Evolutionary conservation across 2,888 invertebrate genomes (phyloP).

Genomic region (Alitta virens): DNA sequence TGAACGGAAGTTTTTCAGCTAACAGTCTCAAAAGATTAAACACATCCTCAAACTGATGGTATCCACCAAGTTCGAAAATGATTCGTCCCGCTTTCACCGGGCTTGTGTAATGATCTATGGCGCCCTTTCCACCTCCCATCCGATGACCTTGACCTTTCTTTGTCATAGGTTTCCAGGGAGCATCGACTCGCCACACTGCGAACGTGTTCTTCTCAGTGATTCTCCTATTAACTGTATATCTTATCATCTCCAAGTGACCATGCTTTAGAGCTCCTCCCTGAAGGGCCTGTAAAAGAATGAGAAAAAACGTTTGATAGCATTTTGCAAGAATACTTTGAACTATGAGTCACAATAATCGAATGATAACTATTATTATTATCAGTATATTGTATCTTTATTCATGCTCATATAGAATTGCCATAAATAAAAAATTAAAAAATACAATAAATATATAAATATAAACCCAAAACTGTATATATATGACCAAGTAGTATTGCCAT

Average conservation of each 20-base stretch:
- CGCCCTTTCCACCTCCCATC: slow-evolving; percentile 95
- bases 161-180: slow-evolving; percentile 91
- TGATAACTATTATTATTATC: too few species aligned
- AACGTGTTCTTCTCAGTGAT: slow-evolving; percentile 82
- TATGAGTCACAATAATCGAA: too few species aligned
- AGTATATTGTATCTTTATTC: too few species aligned
- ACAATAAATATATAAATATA: too few species aligned
- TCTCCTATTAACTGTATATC: slow-evolving; percentile 73
- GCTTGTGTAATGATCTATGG: slow-evolving; percentile 91
- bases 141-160: slow-evolving; percentile 77
- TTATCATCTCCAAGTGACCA: slow-evolving; percentile 86
- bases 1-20: slow-evolving; percentile 81
- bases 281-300: slow-evolving; percentile 68
- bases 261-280: slow-evolving; percentile 77
- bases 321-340: too few species aligned
- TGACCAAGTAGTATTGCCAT: too few species aligned
- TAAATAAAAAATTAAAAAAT: too few species aligned
- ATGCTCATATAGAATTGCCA: too few species aligned
- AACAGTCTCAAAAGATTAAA: slow-evolving; percentile 63
- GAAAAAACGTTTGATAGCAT: too few species aligned
- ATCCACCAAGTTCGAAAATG: slow-evolving; percentile 90
- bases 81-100: slow-evolving; percentile 88
- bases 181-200: slow-evolving; percentile 89
- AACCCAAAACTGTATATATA: too few species aligned
- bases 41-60: slow-evolving; percentile 72